These are phyloP conservation scores for Pararge aegeria DNA, from an alignment of 1,140 invertebrate genomes.

Conservation along the genomic window DNA sequence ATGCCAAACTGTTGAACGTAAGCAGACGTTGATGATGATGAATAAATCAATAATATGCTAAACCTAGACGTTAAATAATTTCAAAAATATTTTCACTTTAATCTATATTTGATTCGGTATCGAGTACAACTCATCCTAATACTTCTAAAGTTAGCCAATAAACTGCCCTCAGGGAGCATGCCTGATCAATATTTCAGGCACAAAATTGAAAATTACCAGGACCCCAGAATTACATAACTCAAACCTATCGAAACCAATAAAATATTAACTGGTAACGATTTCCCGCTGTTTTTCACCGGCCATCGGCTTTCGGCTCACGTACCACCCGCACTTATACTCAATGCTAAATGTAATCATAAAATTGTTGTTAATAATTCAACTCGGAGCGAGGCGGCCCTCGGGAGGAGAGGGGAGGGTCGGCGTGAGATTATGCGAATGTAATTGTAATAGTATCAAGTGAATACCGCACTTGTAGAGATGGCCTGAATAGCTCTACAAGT, in stretches of 20 bases:
- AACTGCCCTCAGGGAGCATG: constrained; percentile 27
- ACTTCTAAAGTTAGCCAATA: constrained; percentile 30
- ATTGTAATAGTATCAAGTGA: background rate
- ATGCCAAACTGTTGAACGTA: too few species aligned
- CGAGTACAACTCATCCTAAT: constrained; percentile 8
- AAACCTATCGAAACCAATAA: constrained; percentile 73
- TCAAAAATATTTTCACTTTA: too few species aligned
- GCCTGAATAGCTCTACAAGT: too few species aligned
- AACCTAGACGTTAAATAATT: too few species aligned
- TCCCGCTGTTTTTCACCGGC: constrained; percentile 66
- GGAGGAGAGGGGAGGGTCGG: constrained; percentile 26
- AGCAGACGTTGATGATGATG: too few species aligned
- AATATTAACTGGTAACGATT: constrained; percentile 72
- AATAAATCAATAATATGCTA: too few species aligned
- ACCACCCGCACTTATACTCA: constrained; percentile 57
- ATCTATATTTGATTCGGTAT: too few species aligned
- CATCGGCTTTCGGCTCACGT: constrained; percentile 66
- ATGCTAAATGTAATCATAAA: constrained; percentile 77
- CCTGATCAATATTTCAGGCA: constrained; percentile 72
- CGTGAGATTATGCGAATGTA: background rate
- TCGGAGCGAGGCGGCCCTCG: constrained; percentile 32
- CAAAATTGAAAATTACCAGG: constrained; percentile 73
- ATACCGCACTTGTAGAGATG: background rate
- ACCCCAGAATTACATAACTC: constrained; percentile 59
- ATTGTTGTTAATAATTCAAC: constrained; percentile 78